Percentiles rank a stretch among this genome's conserved stretches.
Evolutionary conservation across 2,797 vertebrate species (phyloP).

Genomic region (Lophotriccus pileatus): DNA sequence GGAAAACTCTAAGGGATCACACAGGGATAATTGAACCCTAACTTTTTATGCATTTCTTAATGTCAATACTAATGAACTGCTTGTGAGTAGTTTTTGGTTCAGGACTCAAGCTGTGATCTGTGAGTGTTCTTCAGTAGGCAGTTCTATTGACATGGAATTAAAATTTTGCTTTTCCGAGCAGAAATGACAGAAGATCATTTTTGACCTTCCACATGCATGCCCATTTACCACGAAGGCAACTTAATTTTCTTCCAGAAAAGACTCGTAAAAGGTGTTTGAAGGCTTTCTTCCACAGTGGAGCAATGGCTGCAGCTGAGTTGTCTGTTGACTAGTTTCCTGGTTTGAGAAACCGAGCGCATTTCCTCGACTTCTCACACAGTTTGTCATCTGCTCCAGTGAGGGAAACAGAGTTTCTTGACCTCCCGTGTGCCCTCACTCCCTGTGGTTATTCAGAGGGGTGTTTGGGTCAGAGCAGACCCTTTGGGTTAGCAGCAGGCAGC

Average conservation of each 20-base stretch:
- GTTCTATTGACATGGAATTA: neutral
- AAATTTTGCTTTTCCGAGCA: neutral
- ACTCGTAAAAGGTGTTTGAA: neutral
- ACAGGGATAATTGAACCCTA: neutral
- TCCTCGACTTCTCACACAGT: neutral
- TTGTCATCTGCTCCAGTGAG: neutral
- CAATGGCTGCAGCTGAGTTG: neutral
- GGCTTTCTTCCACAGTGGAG: neutral
- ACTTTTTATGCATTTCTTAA: neutral
- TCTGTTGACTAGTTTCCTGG: neutral
- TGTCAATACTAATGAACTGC: neutral
- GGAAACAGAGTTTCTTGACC: neutral
- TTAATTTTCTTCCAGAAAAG: neutral
- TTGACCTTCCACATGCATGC: neutral
- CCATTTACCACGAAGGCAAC: neutral
- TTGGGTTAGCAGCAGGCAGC: neutral
- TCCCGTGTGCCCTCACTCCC: neutral
- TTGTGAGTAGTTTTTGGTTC: neutral
- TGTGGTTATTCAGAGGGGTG: neutral
- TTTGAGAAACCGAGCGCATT: conserved; percentile 1
- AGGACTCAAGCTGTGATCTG: neutral
- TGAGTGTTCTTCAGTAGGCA: neutral
- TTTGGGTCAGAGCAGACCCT: neutral
- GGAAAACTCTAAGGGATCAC: neutral
- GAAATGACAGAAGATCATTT: neutral